Evolutionary conservation across 2,888 invertebrate species (phyloP).

Genomic region (Epinotia bilunana): DNA sequence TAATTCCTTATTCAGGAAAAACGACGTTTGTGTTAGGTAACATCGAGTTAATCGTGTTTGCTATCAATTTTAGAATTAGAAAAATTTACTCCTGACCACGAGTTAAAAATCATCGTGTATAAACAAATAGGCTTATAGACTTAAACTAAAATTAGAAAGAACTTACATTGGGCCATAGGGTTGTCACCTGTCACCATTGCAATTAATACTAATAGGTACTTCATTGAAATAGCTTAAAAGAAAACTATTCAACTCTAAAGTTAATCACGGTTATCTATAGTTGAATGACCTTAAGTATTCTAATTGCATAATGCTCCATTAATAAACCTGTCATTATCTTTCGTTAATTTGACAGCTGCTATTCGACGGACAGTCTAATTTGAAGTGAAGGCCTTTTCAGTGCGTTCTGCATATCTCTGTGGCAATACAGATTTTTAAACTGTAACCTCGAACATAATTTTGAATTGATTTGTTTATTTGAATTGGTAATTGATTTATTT

Average conservation of each 20-base stretch:
- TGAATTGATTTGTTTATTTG: conserved; percentile 3
- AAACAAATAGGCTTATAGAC: too few relatives aligned
- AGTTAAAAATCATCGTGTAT: too few relatives aligned
- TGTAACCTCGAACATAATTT: neutral
- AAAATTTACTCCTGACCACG: too few relatives aligned
- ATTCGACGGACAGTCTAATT: conserved; percentile 18
- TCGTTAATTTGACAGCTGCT: conserved; percentile 19
- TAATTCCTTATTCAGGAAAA: too few relatives aligned
- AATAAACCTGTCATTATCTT: conserved; percentile 10
- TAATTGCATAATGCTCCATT: conserved; percentile 10
- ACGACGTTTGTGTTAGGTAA: too few relatives aligned
- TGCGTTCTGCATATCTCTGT: conserved; percentile 1
- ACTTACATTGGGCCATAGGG: too few relatives aligned
- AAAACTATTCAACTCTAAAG: neutral
- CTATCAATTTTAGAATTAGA: too few relatives aligned
- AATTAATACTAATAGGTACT: too few relatives aligned
- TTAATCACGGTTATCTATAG: neutral
- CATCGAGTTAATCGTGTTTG: too few relatives aligned
- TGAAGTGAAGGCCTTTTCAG: conserved; percentile 9
- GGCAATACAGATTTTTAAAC: conserved; percentile 15
- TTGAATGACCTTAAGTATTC: conserved; percentile 10
- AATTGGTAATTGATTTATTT: conserved; percentile 18
- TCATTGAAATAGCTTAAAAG: too few relatives aligned
- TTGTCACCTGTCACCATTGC: too few relatives aligned
- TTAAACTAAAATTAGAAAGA: too few relatives aligned